Evolutionary conservation across 2,797 vertebrate genomes (phyloP), one percentile per base, ranked within the genome.

Genomic region (Sebastes diploproa): DNA sequence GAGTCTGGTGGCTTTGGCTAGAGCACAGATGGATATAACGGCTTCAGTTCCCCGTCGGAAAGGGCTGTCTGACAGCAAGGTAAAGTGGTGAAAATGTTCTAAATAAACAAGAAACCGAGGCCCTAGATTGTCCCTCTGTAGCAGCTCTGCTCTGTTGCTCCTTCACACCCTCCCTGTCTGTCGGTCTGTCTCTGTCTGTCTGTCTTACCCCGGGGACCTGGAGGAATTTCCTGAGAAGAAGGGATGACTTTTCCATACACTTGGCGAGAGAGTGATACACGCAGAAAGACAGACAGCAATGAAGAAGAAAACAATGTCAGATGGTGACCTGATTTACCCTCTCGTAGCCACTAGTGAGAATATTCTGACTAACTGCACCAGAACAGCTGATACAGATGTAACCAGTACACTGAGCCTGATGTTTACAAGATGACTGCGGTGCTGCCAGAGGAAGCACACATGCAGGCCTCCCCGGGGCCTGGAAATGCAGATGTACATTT

Each of bases 181-280:
- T 25, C 80, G 63, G 29, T 67, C 62, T 56, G 70, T 61, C 78
- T 78, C 30, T 12, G 2, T 62, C n/a, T 3, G 20, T 29, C 80
- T 66, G 25, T 67, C 59, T 60, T 7, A 68, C 90, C 81, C 90
- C 30, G 23, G 88, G 82, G 88, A 91, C 25, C 2, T 62, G 22
- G 46, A 88, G 86, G 91, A 92, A 93, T 93, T 93, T 93, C 92
- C 91, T 93, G 91, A 85, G 64, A 87, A 85, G 80, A 23, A 85
- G 25, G 66, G 88, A 88, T 79, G 85, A 78, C 75, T 91, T 92
- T 91, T 91, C 89, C 91, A 90, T 20, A 12, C 23, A n/a, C 38
- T 64, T 80, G 70, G 77, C 29, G 22, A 36, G 27, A 79, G 32
- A 29, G 4, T 23, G 60, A 60, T 16, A 36, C 14, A 25, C 36